Conservation (phyloP, 2,888 invertebrate species). For the Aleiodes testaceus region DNA sequence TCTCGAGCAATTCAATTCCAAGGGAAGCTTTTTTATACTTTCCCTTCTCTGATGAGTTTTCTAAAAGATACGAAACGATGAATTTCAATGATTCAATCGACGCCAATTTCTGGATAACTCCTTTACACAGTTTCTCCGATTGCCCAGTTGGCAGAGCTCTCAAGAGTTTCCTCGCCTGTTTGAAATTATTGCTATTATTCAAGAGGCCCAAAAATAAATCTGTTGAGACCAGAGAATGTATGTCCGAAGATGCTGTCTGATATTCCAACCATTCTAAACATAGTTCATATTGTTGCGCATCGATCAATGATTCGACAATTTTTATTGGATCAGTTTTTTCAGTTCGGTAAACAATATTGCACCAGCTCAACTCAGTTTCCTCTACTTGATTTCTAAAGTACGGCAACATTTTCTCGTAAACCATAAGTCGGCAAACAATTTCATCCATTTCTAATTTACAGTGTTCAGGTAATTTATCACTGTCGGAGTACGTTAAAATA, state of each 20-base stretch:
- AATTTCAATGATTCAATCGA: slow-evolving; percentile 80
- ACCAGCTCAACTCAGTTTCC: slow-evolving; percentile 53
- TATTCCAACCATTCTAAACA: slow-evolving; percentile 82
- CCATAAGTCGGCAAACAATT: slow-evolving; percentile 61
- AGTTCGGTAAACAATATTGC: slow-evolving; percentile 62
- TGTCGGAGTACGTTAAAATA: slow-evolving; percentile 59
- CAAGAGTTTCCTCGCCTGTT: slow-evolving; percentile 73
- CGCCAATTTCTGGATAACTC: slow-evolving; percentile 78
- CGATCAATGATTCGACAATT: slow-evolving; percentile 76
- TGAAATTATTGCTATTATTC: slow-evolving; percentile 72
- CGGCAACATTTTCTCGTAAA: slow-evolving; percentile 66
- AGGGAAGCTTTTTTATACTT: slow-evolving; percentile 79
- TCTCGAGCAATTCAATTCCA: slow-evolving; percentile 80
- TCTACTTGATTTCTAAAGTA: slow-evolving; percentile 53
- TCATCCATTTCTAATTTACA: slow-evolving; percentile 62
- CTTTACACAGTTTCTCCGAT: slow-evolving; percentile 78
- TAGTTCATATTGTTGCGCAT: slow-evolving; percentile 78
- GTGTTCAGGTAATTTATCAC: slow-evolving; percentile 59
- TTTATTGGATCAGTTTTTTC: slow-evolving; percentile 74
- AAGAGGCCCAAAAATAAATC: slow-evolving; percentile 77
- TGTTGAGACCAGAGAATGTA: slow-evolving; percentile 75
- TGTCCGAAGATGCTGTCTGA: slow-evolving; percentile 76
- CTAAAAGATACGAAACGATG: slow-evolving; percentile 77
- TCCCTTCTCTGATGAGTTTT: slow-evolving; percentile 73
- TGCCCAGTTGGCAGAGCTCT: slow-evolving; percentile 77